phyloP scores from a whole-genome alignment of 2,888 invertebrate genomes.

The Spisula subtruncata region DNA sequence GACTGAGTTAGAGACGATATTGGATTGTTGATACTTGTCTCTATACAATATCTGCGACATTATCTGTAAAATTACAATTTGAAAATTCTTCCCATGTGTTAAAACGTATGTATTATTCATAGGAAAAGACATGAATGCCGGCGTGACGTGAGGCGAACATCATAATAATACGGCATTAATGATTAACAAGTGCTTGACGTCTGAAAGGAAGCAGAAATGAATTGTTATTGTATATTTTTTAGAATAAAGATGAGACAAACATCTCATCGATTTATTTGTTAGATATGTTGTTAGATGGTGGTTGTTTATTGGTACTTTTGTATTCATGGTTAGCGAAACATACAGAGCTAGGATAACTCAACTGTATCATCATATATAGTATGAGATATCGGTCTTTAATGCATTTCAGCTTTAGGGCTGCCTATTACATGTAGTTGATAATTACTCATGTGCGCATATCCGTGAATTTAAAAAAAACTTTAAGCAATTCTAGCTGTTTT shows the following conservation, averaged over 20 bases:
- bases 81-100: background rate
- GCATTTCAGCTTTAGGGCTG: no score
- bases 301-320: no score
- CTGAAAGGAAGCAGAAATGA: background rate
- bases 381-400: no score
- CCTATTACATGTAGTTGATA: no score
- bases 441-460: no score
- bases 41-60: background rate
- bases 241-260: background rate
- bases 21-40: background rate
- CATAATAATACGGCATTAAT: background rate
- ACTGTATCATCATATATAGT: no score
- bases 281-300: background rate
- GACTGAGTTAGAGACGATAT: background rate
- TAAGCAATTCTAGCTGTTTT: no score
- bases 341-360: no score
- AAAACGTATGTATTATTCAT: conserved; percentile 10
- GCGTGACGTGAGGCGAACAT: background rate
- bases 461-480: no score
- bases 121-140: background rate
- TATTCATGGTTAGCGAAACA: no score
- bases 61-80: conserved; percentile 19
- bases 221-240: background rate
- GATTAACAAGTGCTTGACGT: conserved; percentile 4
- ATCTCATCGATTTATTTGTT: background rate